These are phyloP conservation scores for Drosophila niveifrons DNA, from an alignment of 2,888 invertebrate genomes.

Conservation along the genomic window DNA sequence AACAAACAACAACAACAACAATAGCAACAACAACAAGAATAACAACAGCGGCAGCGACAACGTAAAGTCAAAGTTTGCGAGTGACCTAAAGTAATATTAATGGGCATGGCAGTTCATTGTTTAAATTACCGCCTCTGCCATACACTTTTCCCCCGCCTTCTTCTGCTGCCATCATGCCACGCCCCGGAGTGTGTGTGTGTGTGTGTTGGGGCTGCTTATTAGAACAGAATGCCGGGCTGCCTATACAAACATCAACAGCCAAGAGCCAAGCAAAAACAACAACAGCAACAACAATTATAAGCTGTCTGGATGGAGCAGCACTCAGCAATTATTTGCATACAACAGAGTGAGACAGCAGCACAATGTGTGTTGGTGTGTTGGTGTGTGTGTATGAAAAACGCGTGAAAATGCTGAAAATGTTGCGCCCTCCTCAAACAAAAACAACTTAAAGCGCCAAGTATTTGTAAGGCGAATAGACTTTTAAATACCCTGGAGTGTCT, in stretches of 20 bases:
- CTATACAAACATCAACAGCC: conserved; percentile 60
- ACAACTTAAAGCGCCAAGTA: conserved; percentile 30
- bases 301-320: conserved; percentile 54
- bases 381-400: conserved; percentile 42
- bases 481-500: conserved; percentile 10
- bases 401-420: conserved; percentile 61
- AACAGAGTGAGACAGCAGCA: conserved; percentile 41
- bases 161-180: conserved; percentile 7
- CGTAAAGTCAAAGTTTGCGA: conserved; percentile 68
- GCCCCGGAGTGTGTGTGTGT: conserved; percentile 5
- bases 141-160: background rate
- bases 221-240: conserved; percentile 53
- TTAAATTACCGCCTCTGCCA: conserved; percentile 62
- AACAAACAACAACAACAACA: conserved; percentile 32
- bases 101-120: conserved; percentile 77
- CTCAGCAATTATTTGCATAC: conserved; percentile 77
- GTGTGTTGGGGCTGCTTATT: conserved; percentile 50
- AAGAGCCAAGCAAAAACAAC: conserved; percentile 25
- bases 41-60: conserved; percentile 11
- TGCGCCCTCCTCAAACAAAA: conserved; percentile 27
- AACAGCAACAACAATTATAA: conserved; percentile 51
- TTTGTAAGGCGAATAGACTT: background rate
- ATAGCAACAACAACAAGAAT: conserved; percentile 9
- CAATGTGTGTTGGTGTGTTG: conserved; percentile 8
- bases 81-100: conserved; percentile 75